Percentiles rank a stretch among this genome's conserved stretches.
phyloP scores from a whole-genome alignment of 37 sponge, comb jelly and placozoan genomes.

The Beroe forskalii region DNA sequence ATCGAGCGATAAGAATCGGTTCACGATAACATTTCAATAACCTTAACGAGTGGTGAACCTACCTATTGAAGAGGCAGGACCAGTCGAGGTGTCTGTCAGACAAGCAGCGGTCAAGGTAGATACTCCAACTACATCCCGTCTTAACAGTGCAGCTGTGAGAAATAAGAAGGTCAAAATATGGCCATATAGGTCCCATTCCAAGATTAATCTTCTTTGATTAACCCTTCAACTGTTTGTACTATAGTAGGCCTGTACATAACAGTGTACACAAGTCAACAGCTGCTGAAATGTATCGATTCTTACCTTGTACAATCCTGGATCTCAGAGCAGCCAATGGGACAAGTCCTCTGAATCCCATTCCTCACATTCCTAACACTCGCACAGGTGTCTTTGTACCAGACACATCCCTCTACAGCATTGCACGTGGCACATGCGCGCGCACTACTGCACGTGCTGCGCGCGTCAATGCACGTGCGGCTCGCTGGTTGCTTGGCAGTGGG shows the following conservation, averaged over 20 bases:
- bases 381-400: constrained; percentile 3
- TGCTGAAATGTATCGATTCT: too few relatives aligned
- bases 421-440: not conserved
- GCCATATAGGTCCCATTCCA: too few relatives aligned
- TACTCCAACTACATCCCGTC: not conserved
- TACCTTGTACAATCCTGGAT: constrained; percentile 49
- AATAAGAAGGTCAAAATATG: too few relatives aligned
- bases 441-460: not conserved
- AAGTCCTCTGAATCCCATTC: not conserved
- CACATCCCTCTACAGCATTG: not conserved
- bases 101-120: not conserved
- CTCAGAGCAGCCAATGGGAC: not conserved
- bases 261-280: too few relatives aligned
- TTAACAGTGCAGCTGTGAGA: constrained; percentile 58
- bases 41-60: too few relatives aligned
- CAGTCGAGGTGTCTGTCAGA: not conserved
- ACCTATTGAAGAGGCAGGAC: constrained; percentile 42
- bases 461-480: constrained; percentile 41
- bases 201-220: too few relatives aligned
- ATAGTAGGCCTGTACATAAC: too few relatives aligned
- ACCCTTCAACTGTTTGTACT: too few relatives aligned
- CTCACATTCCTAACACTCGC: not conserved
- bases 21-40: too few relatives aligned
- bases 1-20: too few relatives aligned
- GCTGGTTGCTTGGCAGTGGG: not conserved